phyloP scores from a whole-genome alignment of 1,140 invertebrate genomes.

The Camponotus pennsylvanicus region DNA sequence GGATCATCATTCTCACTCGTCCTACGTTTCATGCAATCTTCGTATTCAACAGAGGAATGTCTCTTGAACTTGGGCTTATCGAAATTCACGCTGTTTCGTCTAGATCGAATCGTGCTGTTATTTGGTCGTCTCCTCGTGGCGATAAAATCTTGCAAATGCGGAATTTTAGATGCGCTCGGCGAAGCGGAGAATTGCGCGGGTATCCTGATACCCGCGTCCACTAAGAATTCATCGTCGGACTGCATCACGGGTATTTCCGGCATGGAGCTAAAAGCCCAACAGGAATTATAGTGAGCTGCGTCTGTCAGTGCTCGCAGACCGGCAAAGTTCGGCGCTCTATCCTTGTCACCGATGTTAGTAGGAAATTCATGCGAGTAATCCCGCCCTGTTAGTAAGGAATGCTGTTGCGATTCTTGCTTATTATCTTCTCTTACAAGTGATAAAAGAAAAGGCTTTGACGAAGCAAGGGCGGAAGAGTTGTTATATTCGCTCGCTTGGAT shows the following conservation, averaged over 20 bases:
- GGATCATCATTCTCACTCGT: slow-evolving; percentile 66
- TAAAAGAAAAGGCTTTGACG: slow-evolving; percentile 57
- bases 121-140: slow-evolving; percentile 77
- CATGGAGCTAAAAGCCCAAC: slow-evolving; percentile 85
- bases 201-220: slow-evolving; percentile 86
- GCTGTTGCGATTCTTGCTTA: slow-evolving; percentile 75
- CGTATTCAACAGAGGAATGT: slow-evolving; percentile 79
- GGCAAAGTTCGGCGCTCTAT: slow-evolving; percentile 67
- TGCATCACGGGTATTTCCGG: slow-evolving; percentile 81
- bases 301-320: slow-evolving; percentile 70
- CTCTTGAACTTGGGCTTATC: slow-evolving; percentile 75
- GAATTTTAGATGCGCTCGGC: slow-evolving; percentile 81
- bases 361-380: slow-evolving; percentile 67
- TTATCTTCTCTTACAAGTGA: slow-evolving; percentile 69
- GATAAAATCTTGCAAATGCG: slow-evolving; percentile 79
- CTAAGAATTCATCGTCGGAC: slow-evolving; percentile 85
- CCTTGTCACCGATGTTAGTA: slow-evolving; percentile 70
- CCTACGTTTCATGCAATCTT: slow-evolving; percentile 78
- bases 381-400: slow-evolving; percentile 75
- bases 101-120: slow-evolving; percentile 42
- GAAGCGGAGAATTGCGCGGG: slow-evolving; percentile 79
- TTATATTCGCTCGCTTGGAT: slow-evolving; percentile 52
- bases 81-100: slow-evolving; percentile 60
- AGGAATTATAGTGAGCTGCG: slow-evolving; percentile 80
- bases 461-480: slow-evolving; percentile 51